Percentiles rank a stretch among this genome's conserved stretches.
Conservation (phyloP, 2,888 invertebrate species). For the Ophion costatus region DNA sequence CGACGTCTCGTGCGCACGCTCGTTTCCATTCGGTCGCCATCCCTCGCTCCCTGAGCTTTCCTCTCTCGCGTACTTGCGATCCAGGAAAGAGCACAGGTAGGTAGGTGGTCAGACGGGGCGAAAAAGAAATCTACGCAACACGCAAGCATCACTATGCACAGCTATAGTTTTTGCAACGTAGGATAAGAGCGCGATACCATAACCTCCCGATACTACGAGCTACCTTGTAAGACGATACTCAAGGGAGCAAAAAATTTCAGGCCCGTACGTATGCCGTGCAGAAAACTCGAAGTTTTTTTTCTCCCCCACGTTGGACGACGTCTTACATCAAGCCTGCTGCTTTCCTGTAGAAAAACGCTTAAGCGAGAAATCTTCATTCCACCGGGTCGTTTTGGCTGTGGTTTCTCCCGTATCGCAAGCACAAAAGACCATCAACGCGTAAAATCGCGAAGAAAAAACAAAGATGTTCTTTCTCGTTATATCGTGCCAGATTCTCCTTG, state of each 20-base stretch:
- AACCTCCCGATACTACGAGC: constrained; percentile 1
- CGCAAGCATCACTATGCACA: background rate
- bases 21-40: constrained; percentile 20
- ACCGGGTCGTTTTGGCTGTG: constrained; percentile 14
- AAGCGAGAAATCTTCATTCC: constrained; percentile 52
- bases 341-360: constrained; percentile 39
- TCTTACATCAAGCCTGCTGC: constrained; percentile 48
- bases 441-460: constrained; percentile 12
- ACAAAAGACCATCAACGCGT: constrained; percentile 55
- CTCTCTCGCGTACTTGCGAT: constrained; percentile 27
- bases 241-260: constrained; percentile 54
- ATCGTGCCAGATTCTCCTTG: background rate
- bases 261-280: constrained; percentile 21
- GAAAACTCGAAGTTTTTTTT: constrained; percentile 43
- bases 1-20: constrained; percentile 43
- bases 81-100: constrained; percentile 29
- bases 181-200: constrained; percentile 47
- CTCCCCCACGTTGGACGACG: constrained; percentile 13
- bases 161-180: constrained; percentile 8
- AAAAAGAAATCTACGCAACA: constrained; percentile 26
- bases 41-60: constrained; percentile 11
- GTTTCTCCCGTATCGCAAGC: constrained; percentile 37
- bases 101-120: constrained; percentile 21
- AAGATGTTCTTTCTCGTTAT: constrained; percentile 18
- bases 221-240: constrained; percentile 42